phyloP scores from a whole-genome alignment of 2,113 vertebrate genomes.

The Myotis davidii region DNA sequence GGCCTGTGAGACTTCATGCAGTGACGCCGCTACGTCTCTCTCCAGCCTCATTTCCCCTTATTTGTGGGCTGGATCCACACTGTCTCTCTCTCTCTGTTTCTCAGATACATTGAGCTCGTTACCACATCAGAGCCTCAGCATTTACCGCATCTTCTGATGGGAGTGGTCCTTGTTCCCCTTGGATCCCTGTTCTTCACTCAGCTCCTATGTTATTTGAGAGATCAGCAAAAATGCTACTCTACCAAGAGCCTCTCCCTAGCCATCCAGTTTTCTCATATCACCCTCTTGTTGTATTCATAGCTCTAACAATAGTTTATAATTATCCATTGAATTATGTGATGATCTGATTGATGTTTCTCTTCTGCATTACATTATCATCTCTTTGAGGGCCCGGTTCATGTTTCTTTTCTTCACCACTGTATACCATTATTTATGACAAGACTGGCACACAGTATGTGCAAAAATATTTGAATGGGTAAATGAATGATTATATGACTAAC shows the following conservation, averaged over 20 bases:
- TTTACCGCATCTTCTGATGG: not conserved
- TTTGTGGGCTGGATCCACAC: not conserved
- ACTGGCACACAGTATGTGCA: not conserved
- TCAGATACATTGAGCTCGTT: not conserved
- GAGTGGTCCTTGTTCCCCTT: not conserved
- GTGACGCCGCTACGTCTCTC: not conserved
- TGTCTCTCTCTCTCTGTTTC: not conserved
- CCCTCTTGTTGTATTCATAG: not conserved
- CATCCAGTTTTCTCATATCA: not conserved
- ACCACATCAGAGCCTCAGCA: not conserved
- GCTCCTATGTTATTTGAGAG: not conserved
- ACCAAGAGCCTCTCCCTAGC: not conserved
- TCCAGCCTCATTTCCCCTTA: not conserved
- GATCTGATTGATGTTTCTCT: not conserved
- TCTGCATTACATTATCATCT: not conserved
- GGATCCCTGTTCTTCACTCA: not conserved
- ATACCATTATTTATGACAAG: not conserved
- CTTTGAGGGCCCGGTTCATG: not conserved
- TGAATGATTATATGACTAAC: not conserved
- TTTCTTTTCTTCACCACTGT: not conserved
- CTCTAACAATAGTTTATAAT: not conserved
- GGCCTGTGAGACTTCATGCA: not conserved
- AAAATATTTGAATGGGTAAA: not conserved
- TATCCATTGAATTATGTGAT: not conserved
- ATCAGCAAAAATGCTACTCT: not conserved